phyloP scores from a whole-genome alignment of 1,140 invertebrate genomes.

The Pseudomyrmex flavicornis region DNA sequence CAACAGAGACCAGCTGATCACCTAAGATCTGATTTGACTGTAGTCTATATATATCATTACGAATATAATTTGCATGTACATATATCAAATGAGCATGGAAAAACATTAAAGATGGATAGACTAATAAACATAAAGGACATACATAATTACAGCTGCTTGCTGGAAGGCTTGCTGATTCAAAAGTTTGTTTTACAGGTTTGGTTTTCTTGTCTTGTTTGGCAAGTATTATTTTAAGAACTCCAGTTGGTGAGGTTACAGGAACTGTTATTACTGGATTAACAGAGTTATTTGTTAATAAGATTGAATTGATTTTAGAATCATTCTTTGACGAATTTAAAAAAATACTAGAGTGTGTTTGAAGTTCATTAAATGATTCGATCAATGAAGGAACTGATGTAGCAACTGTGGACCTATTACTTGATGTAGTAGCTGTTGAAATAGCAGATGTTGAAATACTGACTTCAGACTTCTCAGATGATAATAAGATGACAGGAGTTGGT shows the following conservation, averaged over 20 bases:
- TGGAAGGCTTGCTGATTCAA: not conserved
- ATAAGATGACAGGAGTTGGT: not conserved
- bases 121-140: slow-evolving; percentile 40
- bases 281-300: not conserved
- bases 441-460: not conserved
- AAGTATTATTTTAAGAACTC: not conserved
- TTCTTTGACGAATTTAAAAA: not conserved
- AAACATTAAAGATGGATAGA: slow-evolving; percentile 4
- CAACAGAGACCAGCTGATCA: too few relatives aligned
- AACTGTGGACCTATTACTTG: not conserved
- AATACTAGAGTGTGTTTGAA: not conserved
- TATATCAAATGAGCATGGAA: slow-evolving; percentile 41
- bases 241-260: not conserved
- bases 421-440: not conserved
- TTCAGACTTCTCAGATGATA: not conserved
- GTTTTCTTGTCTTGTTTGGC: slow-evolving; percentile 42
- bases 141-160: not conserved
- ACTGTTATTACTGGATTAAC: not conserved
- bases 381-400: not conserved
- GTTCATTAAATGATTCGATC: not conserved
- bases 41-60: not conserved
- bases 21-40: not conserved
- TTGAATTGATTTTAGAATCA: not conserved
- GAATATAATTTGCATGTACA: not conserved
- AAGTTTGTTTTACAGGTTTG: slow-evolving; percentile 1